A percentile compares a stretch with the other conserved stretches of the same genome.
phyloP scores from a whole-genome alignment of 1,140 invertebrate genomes.

The Oryctes rhinoceros region DNA sequence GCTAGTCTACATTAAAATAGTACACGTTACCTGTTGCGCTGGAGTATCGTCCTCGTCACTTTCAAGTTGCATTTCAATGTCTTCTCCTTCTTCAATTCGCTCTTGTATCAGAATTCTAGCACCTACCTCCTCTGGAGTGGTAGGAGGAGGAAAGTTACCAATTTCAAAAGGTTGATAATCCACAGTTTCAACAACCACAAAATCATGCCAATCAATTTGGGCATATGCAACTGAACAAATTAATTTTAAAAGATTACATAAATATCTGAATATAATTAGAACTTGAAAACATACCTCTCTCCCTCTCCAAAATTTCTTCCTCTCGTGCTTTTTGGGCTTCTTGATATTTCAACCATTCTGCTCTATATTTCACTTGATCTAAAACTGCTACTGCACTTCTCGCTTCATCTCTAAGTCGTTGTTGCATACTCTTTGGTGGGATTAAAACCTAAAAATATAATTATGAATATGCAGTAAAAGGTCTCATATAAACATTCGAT shows the following conservation, averaged over 20 bases:
- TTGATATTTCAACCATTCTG: slow-evolving; percentile 96
- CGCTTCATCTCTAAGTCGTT: slow-evolving; percentile 82
- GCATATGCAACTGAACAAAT: slow-evolving; percentile 83
- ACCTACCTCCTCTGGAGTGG: slow-evolving; percentile 96
- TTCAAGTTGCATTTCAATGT: slow-evolving; percentile 81
- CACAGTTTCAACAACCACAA: slow-evolving; percentile 99
- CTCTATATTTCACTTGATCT: slow-evolving; percentile 92
- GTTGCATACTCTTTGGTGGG: slow-evolving; percentile 90
- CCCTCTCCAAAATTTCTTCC: slow-evolving; percentile 93
- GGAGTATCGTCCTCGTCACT: slow-evolving; percentile 69
- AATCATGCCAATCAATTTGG: slow-evolving; percentile 99
- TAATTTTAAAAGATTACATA: slow-evolving; percentile 48
- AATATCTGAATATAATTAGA: slow-evolving; percentile 41
- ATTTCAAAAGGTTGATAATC: slow-evolving; percentile 98
- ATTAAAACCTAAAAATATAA: slow-evolving; percentile 81
- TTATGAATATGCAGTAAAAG: slow-evolving; percentile 76
- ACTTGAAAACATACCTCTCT: slow-evolving; percentile 70
- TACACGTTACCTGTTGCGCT: slow-evolving; percentile 51
- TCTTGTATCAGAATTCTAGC: slow-evolving; percentile 90
- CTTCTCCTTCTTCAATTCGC: slow-evolving; percentile 66
- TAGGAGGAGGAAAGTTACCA: slow-evolving; percentile 95
- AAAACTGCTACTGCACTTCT: slow-evolving; percentile 79
- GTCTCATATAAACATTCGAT: not conserved
- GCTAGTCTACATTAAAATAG: slow-evolving; percentile 60
- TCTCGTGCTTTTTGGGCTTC: slow-evolving; percentile 90